phyloP scores from a whole-genome alignment of 2,888 invertebrate genomes.

The Limnephilus auricula region DNA sequence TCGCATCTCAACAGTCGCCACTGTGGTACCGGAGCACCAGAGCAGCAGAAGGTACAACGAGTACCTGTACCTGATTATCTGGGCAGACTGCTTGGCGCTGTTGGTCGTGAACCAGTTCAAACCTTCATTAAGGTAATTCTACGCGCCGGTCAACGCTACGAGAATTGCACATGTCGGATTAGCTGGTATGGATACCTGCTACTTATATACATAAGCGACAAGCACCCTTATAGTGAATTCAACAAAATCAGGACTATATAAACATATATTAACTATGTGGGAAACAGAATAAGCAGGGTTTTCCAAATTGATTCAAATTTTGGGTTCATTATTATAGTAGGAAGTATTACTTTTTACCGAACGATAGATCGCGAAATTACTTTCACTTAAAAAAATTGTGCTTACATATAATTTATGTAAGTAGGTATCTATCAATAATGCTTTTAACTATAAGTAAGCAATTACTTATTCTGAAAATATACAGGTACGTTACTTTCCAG shows the following conservation, averaged over 20 bases:
- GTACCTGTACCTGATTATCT: not conserved
- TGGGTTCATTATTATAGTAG: too few relatives aligned
- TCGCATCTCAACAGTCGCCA: not conserved
- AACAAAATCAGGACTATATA: not conserved
- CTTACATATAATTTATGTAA: too few relatives aligned
- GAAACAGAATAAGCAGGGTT: too few relatives aligned
- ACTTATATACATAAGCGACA: not conserved
- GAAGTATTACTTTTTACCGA: too few relatives aligned
- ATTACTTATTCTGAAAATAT: too few relatives aligned
- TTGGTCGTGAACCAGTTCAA: slow-evolving; percentile 53
- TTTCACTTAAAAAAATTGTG: too few relatives aligned
- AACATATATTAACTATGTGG: too few relatives aligned
- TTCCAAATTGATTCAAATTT: too few relatives aligned
- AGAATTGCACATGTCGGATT: not conserved
- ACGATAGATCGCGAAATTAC: too few relatives aligned
- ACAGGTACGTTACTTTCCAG: too few relatives aligned
- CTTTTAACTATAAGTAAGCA: too few relatives aligned
- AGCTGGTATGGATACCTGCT: not conserved
- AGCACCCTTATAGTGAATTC: not conserved
- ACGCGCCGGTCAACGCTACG: not conserved
- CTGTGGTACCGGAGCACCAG: not conserved
- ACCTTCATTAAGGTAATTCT: slow-evolving; percentile 45
- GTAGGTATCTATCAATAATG: too few relatives aligned
- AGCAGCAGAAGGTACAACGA: not conserved
- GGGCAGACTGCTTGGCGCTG: slow-evolving; percentile 59